A percentile compares a stretch with the other conserved stretches of the same genome.
These are phyloP conservation scores for Hydrozoanthus gracilis DNA, from an alignment of 92 coral and sea anemone genomes.

Conservation along the genomic window DNA sequence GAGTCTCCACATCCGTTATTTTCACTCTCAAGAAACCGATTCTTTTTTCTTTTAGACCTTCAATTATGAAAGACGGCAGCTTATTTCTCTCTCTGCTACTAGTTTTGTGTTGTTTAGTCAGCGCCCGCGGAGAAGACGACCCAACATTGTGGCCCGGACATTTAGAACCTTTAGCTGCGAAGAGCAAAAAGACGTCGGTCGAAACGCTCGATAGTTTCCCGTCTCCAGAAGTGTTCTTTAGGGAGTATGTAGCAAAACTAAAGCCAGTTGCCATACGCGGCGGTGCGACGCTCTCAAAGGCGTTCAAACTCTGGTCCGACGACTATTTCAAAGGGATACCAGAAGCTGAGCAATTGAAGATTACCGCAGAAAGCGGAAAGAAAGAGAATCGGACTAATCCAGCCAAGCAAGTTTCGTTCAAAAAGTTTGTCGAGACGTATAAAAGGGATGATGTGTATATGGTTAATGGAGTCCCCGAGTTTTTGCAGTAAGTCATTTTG, in stretches of 20 bases:
- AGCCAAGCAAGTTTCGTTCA: conserved; percentile 66
- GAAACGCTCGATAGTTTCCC: conserved; percentile 72
- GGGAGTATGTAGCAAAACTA: conserved; percentile 67
- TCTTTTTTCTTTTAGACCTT: too few relatives aligned
- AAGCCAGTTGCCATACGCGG: conserved; percentile 87
- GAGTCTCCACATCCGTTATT: too few relatives aligned
- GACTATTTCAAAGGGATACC: conserved; percentile 81
- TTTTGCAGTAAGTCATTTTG: conserved; percentile 81
- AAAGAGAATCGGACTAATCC: conserved; percentile 91
- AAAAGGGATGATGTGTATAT: conserved; percentile 82
- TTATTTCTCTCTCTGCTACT: background rate
- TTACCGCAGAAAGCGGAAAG: conserved; percentile 90
- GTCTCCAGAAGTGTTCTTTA: conserved; percentile 80
- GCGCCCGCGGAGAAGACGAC: background rate
- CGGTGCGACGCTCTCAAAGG: conserved; percentile 94
- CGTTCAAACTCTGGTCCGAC: conserved; percentile 82
- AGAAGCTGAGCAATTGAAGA: conserved; percentile 65
- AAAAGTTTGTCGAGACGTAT: conserved; percentile 80
- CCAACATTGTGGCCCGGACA: conserved; percentile 83
- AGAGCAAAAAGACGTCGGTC: conserved; percentile 62
- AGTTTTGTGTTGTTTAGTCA: too few relatives aligned
- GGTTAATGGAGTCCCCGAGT: conserved; percentile 94
- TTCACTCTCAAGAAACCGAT: too few relatives aligned
- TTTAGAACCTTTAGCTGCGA: conserved; percentile 86
- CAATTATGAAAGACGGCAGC: background rate